Conservation (phyloP, 2,797 vertebrate genomes). For the Hydrolagus colliei region DNA sequence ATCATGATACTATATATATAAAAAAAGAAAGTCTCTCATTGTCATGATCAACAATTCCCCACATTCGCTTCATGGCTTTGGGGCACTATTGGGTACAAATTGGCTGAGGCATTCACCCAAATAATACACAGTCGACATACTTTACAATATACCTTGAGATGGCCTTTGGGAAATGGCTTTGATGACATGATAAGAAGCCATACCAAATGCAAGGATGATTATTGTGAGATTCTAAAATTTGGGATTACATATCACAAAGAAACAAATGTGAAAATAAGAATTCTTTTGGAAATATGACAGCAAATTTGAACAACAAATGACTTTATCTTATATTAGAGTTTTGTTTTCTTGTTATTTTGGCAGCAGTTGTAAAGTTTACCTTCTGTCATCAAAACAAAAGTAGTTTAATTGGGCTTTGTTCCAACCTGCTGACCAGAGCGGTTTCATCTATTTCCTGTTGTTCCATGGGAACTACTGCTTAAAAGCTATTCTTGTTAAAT, state of each 20-base stretch:
- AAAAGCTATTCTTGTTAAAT: conserved; percentile 16
- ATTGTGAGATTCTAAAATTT: too few relatives aligned
- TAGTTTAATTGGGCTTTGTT: conserved; percentile 42
- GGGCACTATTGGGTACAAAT: too few relatives aligned
- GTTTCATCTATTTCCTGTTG: conserved; percentile 23
- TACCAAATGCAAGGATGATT: too few relatives aligned
- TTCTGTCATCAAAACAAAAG: conserved; percentile 43
- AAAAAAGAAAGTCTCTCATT: too few relatives aligned
- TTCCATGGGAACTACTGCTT: conserved; percentile 21
- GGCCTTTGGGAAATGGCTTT: too few relatives aligned
- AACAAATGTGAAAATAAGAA: conserved; percentile 36
- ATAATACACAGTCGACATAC: too few relatives aligned
- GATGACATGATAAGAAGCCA: too few relatives aligned
- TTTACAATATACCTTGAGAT: too few relatives aligned
- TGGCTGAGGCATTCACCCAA: too few relatives aligned
- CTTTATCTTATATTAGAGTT: conserved; percentile 29
- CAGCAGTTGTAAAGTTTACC: conserved; percentile 36
- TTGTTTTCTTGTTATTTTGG: conserved; percentile 35
- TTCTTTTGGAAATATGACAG: conserved; percentile 28
- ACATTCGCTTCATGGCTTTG: too few relatives aligned
- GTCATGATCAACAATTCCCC: too few relatives aligned
- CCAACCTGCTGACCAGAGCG: conserved; percentile 38
- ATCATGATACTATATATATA: too few relatives aligned
- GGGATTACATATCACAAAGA: neutral
- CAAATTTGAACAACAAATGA: neutral